Conservation (phyloP, 1,140 invertebrate species). For the Hyphantria cunea region DNA sequence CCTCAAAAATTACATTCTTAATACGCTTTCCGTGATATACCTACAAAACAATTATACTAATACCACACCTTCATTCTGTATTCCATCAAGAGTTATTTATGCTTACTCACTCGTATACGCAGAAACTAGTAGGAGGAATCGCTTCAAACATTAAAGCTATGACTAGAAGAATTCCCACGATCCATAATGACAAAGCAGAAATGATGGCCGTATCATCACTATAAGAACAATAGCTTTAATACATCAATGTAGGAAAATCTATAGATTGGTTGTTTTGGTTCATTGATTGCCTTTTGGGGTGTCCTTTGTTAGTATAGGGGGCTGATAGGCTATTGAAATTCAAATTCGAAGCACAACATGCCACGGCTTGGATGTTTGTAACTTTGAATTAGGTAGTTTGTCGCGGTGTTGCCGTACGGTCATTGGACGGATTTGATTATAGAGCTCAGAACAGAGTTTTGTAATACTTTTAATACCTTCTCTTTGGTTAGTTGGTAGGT, state of each 20-base stretch:
- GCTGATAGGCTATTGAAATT: constrained; percentile 30
- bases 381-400: constrained; percentile 5
- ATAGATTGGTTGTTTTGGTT: constrained; percentile 27
- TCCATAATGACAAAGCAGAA: constrained; percentile 23
- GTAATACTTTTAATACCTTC: too few relatives aligned
- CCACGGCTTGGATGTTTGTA: constrained; percentile 7
- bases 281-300: constrained; percentile 30
- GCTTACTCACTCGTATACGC: neutral
- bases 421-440: neutral
- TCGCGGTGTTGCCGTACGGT: neutral
- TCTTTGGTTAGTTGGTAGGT: too few relatives aligned
- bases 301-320: constrained; percentile 16
- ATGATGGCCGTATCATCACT: constrained; percentile 11
- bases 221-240: constrained; percentile 9
- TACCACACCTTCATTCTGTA: neutral
- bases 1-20: too few relatives aligned
- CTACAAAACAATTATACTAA: neutral
- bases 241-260: constrained; percentile 8
- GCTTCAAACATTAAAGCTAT: constrained; percentile 10
- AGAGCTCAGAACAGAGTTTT: neutral
- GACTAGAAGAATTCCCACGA: constrained; percentile 12
- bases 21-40: too few relatives aligned
- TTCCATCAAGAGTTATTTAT: neutral
- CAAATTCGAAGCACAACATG: constrained; percentile 20
- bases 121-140: constrained; percentile 1